Base-by-base conservation (phyloP, 2,797 vertebrate genomes). In the Pempheris klunzingeri region DNA sequence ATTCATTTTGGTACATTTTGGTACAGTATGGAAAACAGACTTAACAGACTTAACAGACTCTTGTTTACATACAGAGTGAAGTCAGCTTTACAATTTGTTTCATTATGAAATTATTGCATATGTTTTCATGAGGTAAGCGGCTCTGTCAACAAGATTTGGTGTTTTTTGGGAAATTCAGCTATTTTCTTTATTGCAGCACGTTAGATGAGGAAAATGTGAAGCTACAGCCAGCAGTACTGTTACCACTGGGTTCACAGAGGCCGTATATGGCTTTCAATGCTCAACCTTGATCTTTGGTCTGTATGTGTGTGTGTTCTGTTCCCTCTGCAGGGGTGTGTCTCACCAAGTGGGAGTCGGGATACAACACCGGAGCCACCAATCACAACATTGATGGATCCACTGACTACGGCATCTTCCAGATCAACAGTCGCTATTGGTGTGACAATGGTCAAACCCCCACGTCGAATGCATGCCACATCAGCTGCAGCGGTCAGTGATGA, bases 401-500 rank as follows among this genome's bases (percentile, higher is more conserved):
- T 0, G 72, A 95, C 87, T 94, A 86, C 0, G 84, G 93, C 44
- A 90, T 94, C 82, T 95, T 96, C 85, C 95, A 96, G 94, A 95
- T 95, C 86, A 96, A 95, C 88, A 96, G 93, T 64, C 94, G 82
- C 17, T 92, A 79, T 71, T 97, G 96, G 96, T 97, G 95, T 59
- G 13, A 78, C 0, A 44, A 94, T 0, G 17, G 65, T 0, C n/a
- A n/a, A n/a, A 0, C 0, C 54, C 24, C 4, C 8, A 4, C 86
- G 8, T 32, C 50, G 1, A 93, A 96, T 20, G 64, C 0, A 8
- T 96, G 96, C 69, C 4, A 36, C 4, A 85, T 95, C 39, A 32
- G 38, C 3, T 97, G 96, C 54, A 43, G 52, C 0, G 84, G 95
- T 96, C 74, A 89, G 88, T 73, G 2, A 64, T 24, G 15, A 41